Base-by-base conservation (phyloP, 1,140 invertebrate species). In the Brachionus paranguensis region DNA sequence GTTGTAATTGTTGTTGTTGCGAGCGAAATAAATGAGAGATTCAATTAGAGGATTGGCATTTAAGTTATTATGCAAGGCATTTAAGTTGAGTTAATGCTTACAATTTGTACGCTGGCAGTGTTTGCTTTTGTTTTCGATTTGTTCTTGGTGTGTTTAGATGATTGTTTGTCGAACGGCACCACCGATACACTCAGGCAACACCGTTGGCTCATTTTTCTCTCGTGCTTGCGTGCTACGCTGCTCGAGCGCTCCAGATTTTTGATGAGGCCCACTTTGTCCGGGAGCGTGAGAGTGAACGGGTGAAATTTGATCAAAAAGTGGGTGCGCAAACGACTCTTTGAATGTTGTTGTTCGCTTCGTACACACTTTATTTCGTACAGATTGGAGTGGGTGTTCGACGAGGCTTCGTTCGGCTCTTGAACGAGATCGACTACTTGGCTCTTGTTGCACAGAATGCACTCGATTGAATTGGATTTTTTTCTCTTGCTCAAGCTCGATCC, bases 171-270 rank as follows among this genome's bases (percentile, higher is more conserved):
- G 20, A 41, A 81, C 20, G 78, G 78, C 29, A 81, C 78, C 5
- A 81, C 78, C 20, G 78, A 81, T 14, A 81, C 78, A 81, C 78
- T 81, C n/a, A 81, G 41, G 27, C 78, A 81, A 81, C 78, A 81
- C 17, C 78, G 78, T 47, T 81, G 78, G 33, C 53, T 81, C 78
- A 81, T 81, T 76, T 76, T 76, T 43, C n/a, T 55, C 20, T 33
- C 20, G 20, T 60, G 27, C 12, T 64, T 37, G 37, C 47, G 47
- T 53, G 24, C 37, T 53, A 53, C 10, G 14, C 29, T 79, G 47
- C 29, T 60, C 12, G 43, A 27, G 14, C 17, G 33, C 70, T 74
- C 14, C 10, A 41, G 17, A 24, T 10, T 55, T 27, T 24, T 64
- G 24, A 79, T 20, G 8, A 79, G 7, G n/a, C 10, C 11, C 5